phyloP scores from a whole-genome alignment of 2,888 invertebrate genomes.

The Unio pictorum region DNA sequence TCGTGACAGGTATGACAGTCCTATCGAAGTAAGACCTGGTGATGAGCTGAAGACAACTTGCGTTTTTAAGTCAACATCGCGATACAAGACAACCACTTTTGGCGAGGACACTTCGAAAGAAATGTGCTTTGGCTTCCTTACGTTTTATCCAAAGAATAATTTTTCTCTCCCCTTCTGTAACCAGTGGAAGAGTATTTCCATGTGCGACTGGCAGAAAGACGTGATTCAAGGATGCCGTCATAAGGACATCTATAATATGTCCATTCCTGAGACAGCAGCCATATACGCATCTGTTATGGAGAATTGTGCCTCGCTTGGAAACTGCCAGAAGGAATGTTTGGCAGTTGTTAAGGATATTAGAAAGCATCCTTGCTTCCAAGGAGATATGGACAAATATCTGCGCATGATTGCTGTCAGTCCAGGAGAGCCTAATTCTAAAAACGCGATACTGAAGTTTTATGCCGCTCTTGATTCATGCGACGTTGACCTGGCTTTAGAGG shows the following conservation, averaged over 20 bases:
- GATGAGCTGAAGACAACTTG: slow-evolving; percentile 42
- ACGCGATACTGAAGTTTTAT: no score
- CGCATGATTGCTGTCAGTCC: not conserved
- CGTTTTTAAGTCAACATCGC: slow-evolving; percentile 29
- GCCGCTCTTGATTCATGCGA: no score
- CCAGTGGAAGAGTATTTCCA: not conserved
- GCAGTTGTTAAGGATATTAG: slow-evolving; percentile 15
- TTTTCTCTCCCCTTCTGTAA: not conserved
- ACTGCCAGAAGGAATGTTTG: slow-evolving; percentile 28
- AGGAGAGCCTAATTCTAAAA: no score
- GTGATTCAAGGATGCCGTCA: slow-evolving; percentile 20
- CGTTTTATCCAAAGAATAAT: slow-evolving; percentile 40
- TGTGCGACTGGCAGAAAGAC: slow-evolving; percentile 7
- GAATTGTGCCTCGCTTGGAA: slow-evolving; percentile 15
- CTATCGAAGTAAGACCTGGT: slow-evolving; percentile 35
- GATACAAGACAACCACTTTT: slow-evolving; percentile 24
- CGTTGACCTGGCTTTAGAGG: no score
- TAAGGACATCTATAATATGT: not conserved
- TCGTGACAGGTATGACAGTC: slow-evolving; percentile 30
- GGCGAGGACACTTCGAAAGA: slow-evolving; percentile 53
- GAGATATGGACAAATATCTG: slow-evolving; percentile 13
- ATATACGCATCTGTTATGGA: slow-evolving; percentile 9
- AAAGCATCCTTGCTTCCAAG: slow-evolving; percentile 29
- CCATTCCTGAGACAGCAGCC: slow-evolving; percentile 9
- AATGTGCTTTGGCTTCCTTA: slow-evolving; percentile 56